Base-by-base conservation (phyloP, 2,797 vertebrate species). In the Syndactyla subalaris region DNA sequence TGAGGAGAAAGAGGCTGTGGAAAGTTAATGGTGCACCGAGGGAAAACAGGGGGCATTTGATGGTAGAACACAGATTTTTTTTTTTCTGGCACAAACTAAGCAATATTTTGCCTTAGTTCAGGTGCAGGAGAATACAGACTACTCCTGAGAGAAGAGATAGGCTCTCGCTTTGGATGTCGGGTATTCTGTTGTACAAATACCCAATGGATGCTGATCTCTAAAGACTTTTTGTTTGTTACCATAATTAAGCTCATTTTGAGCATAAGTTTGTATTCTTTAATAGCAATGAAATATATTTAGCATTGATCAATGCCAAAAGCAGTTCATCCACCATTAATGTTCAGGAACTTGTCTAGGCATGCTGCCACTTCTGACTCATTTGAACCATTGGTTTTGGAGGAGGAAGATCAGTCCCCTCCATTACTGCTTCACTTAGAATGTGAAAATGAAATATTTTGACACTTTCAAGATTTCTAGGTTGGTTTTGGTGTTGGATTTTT, bases 381-480 rank as follows among this genome's bases (percentile, higher is more conserved):
- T 55, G 20, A 55, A n/a, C 41, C 51, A 51, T 46, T 46, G 55
- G 59, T 81, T 85, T 65, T 1, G 8, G n/a, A 38, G 55, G 38
- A 59, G 13, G 26, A 49, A 65, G 49, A 48, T 29, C 58, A 29
- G 10, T 71, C 10, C 20, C 14, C 24, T 70, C n/a, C 24, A 19
- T 61, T 73, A 49, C 14, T 0, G 1, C 29, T 59, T 63, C 29
- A 45, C 26, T 65, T 77, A 20, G 2, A 59, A 46, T 0, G 0
- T 57, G n/a, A 59, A 80, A 77, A 24, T 51, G 26, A 61, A 77
- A 32, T 24, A 61, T 61, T 75, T 24, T 51, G n/a, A 46, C 23
- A 15, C 11, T 78, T 74, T 39, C 10, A 32, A 51, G 32, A 36
- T 67, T 59, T 41, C 17, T 58, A 18, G 7, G 7, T 71, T 45